These are phyloP conservation scores for Chondrosia reniformis DNA, from an alignment of 37 sponge, comb jelly and placozoan genomes.

Conservation along the genomic window DNA sequence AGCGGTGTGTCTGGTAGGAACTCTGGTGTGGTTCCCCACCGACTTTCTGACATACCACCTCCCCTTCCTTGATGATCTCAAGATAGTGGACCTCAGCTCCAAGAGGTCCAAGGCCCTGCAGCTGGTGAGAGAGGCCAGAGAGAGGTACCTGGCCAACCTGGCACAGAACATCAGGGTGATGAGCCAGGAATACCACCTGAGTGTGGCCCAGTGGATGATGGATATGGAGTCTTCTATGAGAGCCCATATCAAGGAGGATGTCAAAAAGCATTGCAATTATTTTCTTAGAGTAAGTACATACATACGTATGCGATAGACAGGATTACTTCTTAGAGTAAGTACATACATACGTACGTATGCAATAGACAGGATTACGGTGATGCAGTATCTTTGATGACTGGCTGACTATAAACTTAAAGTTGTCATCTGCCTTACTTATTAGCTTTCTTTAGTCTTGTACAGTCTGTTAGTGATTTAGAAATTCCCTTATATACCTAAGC, in stretches of 20 bases:
- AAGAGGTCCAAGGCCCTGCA: constrained; percentile 70
- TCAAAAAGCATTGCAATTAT: background rate
- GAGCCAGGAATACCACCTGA: constrained; percentile 62
- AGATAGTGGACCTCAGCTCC: constrained; percentile 84
- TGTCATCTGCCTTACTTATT: too few relatives aligned
- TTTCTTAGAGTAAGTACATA: background rate
- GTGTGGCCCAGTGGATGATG: constrained; percentile 77
- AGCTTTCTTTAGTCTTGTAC: too few relatives aligned
- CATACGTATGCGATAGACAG: background rate
- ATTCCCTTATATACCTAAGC: too few relatives aligned
- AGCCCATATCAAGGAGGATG: constrained; percentile 4
- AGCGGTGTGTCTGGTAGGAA: constrained; percentile 74
- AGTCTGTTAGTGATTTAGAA: too few relatives aligned
- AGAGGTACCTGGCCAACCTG: constrained; percentile 45
- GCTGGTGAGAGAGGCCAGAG: constrained; percentile 20
- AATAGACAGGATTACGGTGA: too few relatives aligned
- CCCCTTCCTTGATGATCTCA: constrained; percentile 35
- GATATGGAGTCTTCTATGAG: constrained; percentile 70
- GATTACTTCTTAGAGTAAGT: background rate
- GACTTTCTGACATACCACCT: constrained; percentile 57
- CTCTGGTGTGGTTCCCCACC: constrained; percentile 76
- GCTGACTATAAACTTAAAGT: too few relatives aligned
- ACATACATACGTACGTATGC: background rate
- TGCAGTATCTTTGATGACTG: too few relatives aligned
- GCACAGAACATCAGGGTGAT: constrained; percentile 55